These are phyloP conservation scores for Flabesymbios commensalis DNA, from an alignment of 2,888 invertebrate species.

Conservation along the genomic window DNA sequence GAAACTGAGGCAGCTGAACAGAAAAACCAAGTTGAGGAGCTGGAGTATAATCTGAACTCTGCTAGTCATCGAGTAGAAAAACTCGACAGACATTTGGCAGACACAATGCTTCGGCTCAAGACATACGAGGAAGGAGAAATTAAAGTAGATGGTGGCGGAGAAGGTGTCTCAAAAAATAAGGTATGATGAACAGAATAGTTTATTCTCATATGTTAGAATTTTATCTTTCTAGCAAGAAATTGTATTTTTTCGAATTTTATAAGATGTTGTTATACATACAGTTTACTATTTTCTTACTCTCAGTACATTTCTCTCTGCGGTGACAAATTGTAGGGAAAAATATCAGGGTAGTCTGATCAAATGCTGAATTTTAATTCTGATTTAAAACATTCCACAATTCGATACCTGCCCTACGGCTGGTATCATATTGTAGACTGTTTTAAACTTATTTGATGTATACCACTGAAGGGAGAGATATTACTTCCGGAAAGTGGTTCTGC, in stretches of 20 bases:
- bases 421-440: too few relatives aligned
- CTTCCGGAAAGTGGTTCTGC: too few relatives aligned
- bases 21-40: constrained; percentile 92
- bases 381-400: too few relatives aligned
- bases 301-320: not conserved
- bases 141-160: constrained; percentile 49
- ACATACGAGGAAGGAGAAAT: constrained; percentile 53
- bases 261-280: not conserved
- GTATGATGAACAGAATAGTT: too few relatives aligned
- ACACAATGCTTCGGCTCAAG: constrained; percentile 83
- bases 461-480: too few relatives aligned
- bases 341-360: too few relatives aligned
- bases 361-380: too few relatives aligned
- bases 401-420: too few relatives aligned
- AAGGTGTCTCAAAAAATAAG: constrained; percentile 57
- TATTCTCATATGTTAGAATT: too few relatives aligned
- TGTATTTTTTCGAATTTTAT: not conserved
- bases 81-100: constrained; percentile 87
- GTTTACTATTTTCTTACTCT: not conserved
- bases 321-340: too few relatives aligned
- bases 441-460: too few relatives aligned
- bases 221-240: too few relatives aligned
- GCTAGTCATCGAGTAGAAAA: constrained; percentile 81
- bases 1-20: constrained; percentile 94
- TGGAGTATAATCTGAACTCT: constrained; percentile 71